phyloP scores from a whole-genome alignment of 2,888 invertebrate species.

The Phortica okadai region DNA sequence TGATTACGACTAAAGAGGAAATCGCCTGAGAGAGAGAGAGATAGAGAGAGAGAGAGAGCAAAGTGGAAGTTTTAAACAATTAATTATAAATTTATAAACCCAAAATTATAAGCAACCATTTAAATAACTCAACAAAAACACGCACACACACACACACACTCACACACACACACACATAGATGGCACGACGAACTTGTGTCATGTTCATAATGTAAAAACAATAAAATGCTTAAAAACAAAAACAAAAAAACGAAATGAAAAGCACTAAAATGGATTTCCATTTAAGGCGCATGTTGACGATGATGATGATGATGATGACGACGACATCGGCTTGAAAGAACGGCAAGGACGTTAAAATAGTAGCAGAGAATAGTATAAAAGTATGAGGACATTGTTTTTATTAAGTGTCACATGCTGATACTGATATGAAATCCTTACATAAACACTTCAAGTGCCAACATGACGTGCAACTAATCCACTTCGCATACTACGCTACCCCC shows the following conservation, averaged over 20 bases:
- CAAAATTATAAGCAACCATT: slow-evolving; percentile 50
- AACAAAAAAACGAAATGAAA: slow-evolving; percentile 30
- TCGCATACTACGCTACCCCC: neutral
- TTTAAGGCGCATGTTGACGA: slow-evolving; percentile 66
- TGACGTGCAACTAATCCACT: slow-evolving; percentile 71
- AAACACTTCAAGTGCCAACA: slow-evolving; percentile 74
- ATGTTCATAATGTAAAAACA: slow-evolving; percentile 22
- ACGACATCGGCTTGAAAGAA: neutral
- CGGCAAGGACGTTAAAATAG: neutral
- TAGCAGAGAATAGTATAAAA: neutral
- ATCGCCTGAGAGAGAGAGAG: too few species aligned
- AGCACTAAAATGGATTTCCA: slow-evolving; percentile 67
- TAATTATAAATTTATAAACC: slow-evolving; percentile 60
- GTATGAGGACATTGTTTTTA: slow-evolving; percentile 73
- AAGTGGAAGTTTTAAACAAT: slow-evolving; percentile 61
- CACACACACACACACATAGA: neutral
- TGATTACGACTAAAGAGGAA: neutral
- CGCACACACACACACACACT: slow-evolving; percentile 28
- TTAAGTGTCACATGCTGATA: slow-evolving; percentile 72
- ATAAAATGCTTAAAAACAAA: slow-evolving; percentile 15
- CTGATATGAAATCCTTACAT: slow-evolving; percentile 53
- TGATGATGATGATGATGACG: neutral
- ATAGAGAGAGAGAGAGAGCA: too few species aligned
- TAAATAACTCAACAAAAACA: slow-evolving; percentile 58
- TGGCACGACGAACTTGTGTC: slow-evolving; percentile 8